Evolutionary conservation across 2,113 vertebrate genomes (phyloP), one percentile per base, ranked within the genome.

Genomic region (Cottus gobio): DNA sequence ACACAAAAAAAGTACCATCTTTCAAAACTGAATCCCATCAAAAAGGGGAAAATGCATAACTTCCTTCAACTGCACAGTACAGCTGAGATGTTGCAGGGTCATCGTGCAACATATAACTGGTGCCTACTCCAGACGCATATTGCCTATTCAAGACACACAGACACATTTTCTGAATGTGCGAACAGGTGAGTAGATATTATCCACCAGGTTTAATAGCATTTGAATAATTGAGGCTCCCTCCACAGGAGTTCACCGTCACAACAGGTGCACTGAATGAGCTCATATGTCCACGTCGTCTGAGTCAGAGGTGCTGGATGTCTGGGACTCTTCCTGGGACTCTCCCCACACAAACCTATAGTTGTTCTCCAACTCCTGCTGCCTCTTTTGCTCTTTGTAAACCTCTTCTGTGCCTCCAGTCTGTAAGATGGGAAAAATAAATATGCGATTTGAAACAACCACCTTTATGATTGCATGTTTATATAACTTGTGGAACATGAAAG

Each of bases 301-400:
- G 83, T 97, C 97, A 5, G 95, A 93, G 0, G 91, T 87, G 84
- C 94, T 93, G 22, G 93, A 69, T 18, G 94, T 79, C 81, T 94
- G 92, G 8, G 91, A 88, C 22, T 96, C 93, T 63, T 97, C 96
- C 26, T 95, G 95, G 5, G 90, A 93, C 31, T 95, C 95, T 85
- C 96, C 95, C 97, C 96, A 97, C 72, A 97, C 97, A 81, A 97
- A 96, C 75, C 94, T 95, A 69, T 98, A 98, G 82, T 98, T 98
- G 93, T 95, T 96, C 81, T 98, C 97, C 81, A 98, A 82, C 62
- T 97, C 96, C 54, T 96, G 95, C 71, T 97, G 97, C 50, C 97
- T 92, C 66, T 96, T 96, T 70, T 95, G 95, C 62, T 98, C 97
- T 70, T 96, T 97, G 85, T 97, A 96, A 5, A 96, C 96, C 77